phyloP scores from a whole-genome alignment of 2,113 vertebrate genomes.

The Melanerpes aurifrons region DNA sequence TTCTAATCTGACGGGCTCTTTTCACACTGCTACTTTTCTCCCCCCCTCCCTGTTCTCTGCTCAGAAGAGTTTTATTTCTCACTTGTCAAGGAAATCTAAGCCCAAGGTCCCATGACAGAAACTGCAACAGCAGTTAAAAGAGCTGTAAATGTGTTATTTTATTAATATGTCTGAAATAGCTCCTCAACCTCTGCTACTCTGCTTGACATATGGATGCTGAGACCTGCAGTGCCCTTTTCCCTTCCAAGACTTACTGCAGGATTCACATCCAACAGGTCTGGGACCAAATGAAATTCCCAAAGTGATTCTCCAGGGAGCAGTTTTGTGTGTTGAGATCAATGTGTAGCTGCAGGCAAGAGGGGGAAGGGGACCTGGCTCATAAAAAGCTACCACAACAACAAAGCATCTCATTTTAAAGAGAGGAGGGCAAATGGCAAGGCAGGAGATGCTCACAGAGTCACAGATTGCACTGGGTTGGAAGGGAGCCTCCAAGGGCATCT shows the following conservation, averaged over 20 bases:
- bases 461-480: too few species aligned
- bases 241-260: background rate
- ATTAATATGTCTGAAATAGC: background rate
- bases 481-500: too few species aligned
- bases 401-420: background rate
- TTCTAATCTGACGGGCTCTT: background rate
- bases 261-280: background rate
- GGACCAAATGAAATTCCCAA: background rate
- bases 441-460: background rate
- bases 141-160: constrained; percentile 3
- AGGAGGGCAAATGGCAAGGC: fast-evolving
- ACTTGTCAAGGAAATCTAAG: background rate
- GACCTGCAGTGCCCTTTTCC: background rate
- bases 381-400: too few species aligned
- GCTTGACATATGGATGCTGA: background rate
- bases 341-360: background rate
- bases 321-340: fast-evolving
- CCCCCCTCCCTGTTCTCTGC: background rate
- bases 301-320: background rate
- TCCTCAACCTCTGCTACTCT: background rate
- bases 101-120: background rate
- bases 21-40: background rate
- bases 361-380: background rate
- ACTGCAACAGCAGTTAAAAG: background rate
- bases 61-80: constrained; percentile 3